phyloP scores from a whole-genome alignment of 2,113 vertebrate genomes.

The Gymnorhina tibicen region DNA sequence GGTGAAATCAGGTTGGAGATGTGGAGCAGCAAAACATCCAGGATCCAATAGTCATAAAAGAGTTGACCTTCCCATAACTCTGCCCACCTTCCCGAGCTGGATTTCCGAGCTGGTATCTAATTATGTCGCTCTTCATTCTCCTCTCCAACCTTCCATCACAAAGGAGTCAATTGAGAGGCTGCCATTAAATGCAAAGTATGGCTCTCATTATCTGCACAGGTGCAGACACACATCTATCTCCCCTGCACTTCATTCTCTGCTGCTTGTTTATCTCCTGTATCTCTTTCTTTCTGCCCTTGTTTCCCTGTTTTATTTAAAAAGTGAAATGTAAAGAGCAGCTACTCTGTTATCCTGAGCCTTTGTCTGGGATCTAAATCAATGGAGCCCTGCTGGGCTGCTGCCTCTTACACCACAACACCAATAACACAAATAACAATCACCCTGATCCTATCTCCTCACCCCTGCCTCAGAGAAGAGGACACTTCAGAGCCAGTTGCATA shows the following conservation, averaged over 20 bases:
- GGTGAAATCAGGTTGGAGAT: not conserved
- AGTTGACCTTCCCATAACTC: not conserved
- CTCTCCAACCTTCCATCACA: not conserved
- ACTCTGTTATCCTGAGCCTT: not conserved
- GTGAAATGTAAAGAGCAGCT: not conserved
- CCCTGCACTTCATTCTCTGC: not conserved
- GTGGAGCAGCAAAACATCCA: not conserved
- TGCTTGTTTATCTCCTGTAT: not conserved
- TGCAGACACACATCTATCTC: not conserved
- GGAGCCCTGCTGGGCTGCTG: not conserved
- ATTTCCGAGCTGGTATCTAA: not conserved
- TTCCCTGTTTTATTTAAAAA: not conserved
- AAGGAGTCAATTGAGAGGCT: not conserved
- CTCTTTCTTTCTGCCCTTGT: not conserved
- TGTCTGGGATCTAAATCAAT: not conserved
- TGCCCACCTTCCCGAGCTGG: not conserved
- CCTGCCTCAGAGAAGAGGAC: not conserved
- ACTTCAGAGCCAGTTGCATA: conserved; percentile 5
- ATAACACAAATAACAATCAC: not conserved
- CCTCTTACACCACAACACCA: not conserved
- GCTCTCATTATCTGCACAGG: not conserved
- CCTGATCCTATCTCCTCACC: not conserved
- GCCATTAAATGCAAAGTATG: not conserved
- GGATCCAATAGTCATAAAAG: not conserved
- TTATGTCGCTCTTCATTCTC: not conserved